phyloP scores from a whole-genome alignment of 2,888 invertebrate species.

The Torymus auratus region DNA sequence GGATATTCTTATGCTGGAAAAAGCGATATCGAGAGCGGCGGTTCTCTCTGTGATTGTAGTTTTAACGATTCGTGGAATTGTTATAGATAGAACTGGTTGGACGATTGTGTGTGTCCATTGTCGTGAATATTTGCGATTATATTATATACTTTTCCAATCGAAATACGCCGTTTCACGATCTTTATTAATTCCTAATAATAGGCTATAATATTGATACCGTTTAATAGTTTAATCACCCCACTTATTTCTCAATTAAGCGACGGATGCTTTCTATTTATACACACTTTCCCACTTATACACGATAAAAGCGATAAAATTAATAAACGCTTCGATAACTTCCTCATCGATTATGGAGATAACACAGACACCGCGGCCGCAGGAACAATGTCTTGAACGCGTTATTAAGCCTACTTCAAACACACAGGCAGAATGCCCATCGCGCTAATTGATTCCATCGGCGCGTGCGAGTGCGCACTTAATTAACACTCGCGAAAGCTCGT shows the following conservation, averaged over 20 bases:
- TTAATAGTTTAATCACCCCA: neutral
- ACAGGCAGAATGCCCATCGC: neutral
- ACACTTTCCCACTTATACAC: neutral
- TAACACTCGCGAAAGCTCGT: slow-evolving; percentile 27
- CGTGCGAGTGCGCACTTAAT: slow-evolving; percentile 7
- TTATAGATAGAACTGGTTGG: too few relatives aligned
- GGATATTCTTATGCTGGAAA: too few relatives aligned
- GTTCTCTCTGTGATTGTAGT: too few relatives aligned
- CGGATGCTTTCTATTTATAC: slow-evolving; percentile 1
- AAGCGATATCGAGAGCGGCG: too few relatives aligned
- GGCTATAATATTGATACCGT: neutral
- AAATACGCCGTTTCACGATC: too few relatives aligned
- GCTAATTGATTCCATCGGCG: slow-evolving; percentile 4
- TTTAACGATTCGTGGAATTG: too few relatives aligned
- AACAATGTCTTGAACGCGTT: slow-evolving; percentile 25
- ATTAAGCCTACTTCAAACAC: neutral
- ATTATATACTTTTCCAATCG: too few relatives aligned
- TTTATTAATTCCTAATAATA: too few relatives aligned
- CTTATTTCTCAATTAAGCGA: neutral
- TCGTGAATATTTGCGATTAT: too few relatives aligned
- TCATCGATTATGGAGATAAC: neutral
- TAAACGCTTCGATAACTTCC: slow-evolving; percentile 3
- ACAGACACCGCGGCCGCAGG: neutral
- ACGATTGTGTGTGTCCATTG: too few relatives aligned
- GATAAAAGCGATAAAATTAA: neutral